A percentile compares a stretch with the other conserved stretches of the same genome.
phyloP scores from a whole-genome alignment of 2,797 vertebrate genomes.

The Peromyscus attwateri region DNA sequence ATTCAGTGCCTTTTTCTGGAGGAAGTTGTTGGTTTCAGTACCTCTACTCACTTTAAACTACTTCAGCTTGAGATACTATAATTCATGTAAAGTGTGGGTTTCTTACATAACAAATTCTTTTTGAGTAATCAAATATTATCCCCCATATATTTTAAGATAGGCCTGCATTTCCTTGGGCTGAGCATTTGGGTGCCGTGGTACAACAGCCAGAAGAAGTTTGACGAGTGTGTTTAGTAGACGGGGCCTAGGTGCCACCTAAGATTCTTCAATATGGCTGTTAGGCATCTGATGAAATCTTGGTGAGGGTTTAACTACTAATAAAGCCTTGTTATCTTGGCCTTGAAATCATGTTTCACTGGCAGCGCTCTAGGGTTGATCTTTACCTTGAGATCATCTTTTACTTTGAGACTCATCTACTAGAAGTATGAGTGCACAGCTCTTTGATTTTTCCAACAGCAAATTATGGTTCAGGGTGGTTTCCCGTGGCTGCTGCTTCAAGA shows the following conservation, averaged over 20 bases:
- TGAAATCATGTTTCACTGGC: neutral
- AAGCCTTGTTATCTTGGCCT: neutral
- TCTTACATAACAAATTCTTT: slow-evolving; percentile 11
- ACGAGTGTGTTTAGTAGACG: neutral
- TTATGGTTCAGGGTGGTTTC: neutral
- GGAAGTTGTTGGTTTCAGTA: slow-evolving; percentile 21
- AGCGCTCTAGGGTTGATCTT: neutral
- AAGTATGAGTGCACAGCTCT: neutral
- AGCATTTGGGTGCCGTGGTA: neutral
- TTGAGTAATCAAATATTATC: neutral
- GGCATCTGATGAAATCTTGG: neutral
- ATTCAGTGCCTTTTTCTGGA: neutral
- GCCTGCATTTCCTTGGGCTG: neutral
- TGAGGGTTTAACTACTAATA: neutral
- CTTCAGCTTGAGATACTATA: slow-evolving; percentile 17
- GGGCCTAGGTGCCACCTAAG: neutral
- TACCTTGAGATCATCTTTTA: neutral
- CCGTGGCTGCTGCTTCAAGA: neutral
- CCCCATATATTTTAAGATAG: neutral
- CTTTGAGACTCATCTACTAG: neutral
- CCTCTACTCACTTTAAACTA: slow-evolving; percentile 21
- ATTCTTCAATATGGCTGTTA: neutral
- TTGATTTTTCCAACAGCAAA: neutral
- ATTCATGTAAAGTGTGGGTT: neutral
- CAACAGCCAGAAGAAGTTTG: slow-evolving; percentile 18